Evolutionary conservation across 2,888 invertebrate species (phyloP).

Genomic region (Hirtodrosophila histrioides): DNA sequence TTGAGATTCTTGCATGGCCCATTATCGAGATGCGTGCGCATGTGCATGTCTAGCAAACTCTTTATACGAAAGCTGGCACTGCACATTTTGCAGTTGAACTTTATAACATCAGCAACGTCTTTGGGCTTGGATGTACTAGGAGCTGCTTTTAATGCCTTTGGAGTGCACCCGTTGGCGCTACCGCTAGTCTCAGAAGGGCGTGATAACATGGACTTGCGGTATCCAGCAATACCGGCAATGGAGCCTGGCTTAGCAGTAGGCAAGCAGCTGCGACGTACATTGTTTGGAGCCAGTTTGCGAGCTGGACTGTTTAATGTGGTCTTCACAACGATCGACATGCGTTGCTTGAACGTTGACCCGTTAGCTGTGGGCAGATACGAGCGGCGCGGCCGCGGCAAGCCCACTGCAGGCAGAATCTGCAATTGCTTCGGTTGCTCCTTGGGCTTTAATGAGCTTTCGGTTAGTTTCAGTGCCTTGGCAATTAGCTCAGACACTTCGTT

Average conservation of each 20-base stretch:
- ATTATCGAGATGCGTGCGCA: slow-evolving; percentile 60
- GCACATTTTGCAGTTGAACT: slow-evolving; percentile 67
- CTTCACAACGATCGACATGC: slow-evolving; percentile 82
- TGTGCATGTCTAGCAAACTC: slow-evolving; percentile 72
- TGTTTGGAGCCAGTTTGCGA: slow-evolving; percentile 54
- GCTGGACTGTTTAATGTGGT: slow-evolving; percentile 83
- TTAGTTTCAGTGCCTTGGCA: slow-evolving; percentile 70
- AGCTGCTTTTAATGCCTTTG: not conserved
- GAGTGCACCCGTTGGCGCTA: not conserved
- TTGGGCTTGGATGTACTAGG: slow-evolving; percentile 1
- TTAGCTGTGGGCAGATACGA: slow-evolving; percentile 55
- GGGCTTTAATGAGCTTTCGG: slow-evolving; percentile 33
- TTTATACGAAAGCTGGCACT: slow-evolving; percentile 64
- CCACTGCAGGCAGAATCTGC: slow-evolving; percentile 7
- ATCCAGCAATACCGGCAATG: not conserved
- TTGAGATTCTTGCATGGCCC: not conserved
- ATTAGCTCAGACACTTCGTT: slow-evolving; percentile 75
- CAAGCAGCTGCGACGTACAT: slow-evolving; percentile 56
- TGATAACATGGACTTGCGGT: slow-evolving; percentile 29
- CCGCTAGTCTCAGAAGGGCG: slow-evolving; percentile 22
- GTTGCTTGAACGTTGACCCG: slow-evolving; percentile 68
- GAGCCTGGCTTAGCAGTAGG: slow-evolving; percentile 29
- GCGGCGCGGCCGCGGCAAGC: slow-evolving; percentile 50
- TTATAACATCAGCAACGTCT: not conserved
- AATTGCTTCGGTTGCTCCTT: slow-evolving; percentile 1